Evolutionary conservation across 2,113 vertebrate species (phyloP), one percentile per base, ranked within the genome.

Genomic region (Dryoscopus gambensis): DNA sequence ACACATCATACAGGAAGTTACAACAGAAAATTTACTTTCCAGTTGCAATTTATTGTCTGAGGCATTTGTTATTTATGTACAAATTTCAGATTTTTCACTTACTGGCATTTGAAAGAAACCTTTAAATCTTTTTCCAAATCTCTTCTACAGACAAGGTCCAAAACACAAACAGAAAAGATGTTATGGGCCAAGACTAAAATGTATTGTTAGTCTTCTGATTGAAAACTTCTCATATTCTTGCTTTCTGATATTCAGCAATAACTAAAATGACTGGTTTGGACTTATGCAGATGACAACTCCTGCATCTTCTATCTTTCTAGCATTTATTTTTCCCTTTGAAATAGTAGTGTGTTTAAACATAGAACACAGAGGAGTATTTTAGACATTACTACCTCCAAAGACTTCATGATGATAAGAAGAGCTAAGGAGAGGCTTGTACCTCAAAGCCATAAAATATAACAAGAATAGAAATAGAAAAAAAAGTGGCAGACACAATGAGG

Each of bases 81-180:
- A 92, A 64, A 93, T 60, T 71, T 84, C 33, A 76, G 13, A 62
- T 70, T 93, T 92, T 95, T 92, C n/a, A 73, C 28, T 95, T 90
- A 35, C 12, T 63, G 56, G 7, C 37, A 68, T 68, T 68, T 92
- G 52, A 88, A 95, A 93, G 63, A 79, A 84, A n/a, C 0, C 2
- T 20, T 71, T 78, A 47, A 89, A 76, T 35, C 7, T 88, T 87
- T 82, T 88, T 70, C 63, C 56, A 86, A 84, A 46, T 71, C 39
- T 77, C 16, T 84, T 67, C 50, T 50, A 39, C 25, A 79, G 40
- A 20, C 40, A 82, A 87, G 22, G 62, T 91, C 81, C 71, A 95
- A 83, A 90, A 64, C 24, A 73, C 47, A 95, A 93, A 92, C 1
- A 90, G 71, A 89, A 90, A 83, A 86, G 18, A 35, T 35, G 30